Evolutionary conservation across 2,113 vertebrate genomes (phyloP), one percentile per base, ranked within the genome.

Genomic region (Uria lomvia): DNA sequence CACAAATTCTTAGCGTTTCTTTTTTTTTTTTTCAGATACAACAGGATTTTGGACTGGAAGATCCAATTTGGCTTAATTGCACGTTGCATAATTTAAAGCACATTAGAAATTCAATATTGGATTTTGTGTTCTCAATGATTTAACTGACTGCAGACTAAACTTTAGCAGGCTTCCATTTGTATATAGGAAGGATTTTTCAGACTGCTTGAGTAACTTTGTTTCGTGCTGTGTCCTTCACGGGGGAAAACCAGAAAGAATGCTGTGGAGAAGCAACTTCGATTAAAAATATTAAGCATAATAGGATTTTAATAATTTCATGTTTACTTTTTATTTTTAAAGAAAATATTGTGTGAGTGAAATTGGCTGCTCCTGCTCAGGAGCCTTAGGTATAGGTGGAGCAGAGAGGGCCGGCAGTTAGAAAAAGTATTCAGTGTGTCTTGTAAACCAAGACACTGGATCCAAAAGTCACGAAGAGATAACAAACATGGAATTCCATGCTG

Each of bases 241-340:
- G 18, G 47, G 34, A 97, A 94, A 96, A 88, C 53, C 91, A 96
- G 91, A 97, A 98, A 97, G 91, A 97, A 97, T 95, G 90, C 90
- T 85, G 90, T 90, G 77, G 60, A 92, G 94, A 96, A 98, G 92
- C 73, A 96, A 86, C 80, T 90, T 68, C 65, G 40, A 76, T 93
- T 96, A 82, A 53, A 88, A 95, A 74, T 16, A 50, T 47, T 60
- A 84, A 96, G 70, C 62, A 38, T 86, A 79, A 86, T 74, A 93
- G 76, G 88, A 86, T 56, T 95, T 56, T 76, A 80, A 66, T 67
- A 2, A 81, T 91, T 75, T 81, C 10, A 65, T 40, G 94, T 90
- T 76, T 43, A 45, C 38, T 89, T 77, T 38, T 78, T 90, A 27
- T 96, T 97, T 97, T 95, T 78, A 95, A 97, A 96, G 90, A 96